Conservation (phyloP, 37 sponge, comb jelly and placozoan genomes). For the Ianthella basta region DNA sequence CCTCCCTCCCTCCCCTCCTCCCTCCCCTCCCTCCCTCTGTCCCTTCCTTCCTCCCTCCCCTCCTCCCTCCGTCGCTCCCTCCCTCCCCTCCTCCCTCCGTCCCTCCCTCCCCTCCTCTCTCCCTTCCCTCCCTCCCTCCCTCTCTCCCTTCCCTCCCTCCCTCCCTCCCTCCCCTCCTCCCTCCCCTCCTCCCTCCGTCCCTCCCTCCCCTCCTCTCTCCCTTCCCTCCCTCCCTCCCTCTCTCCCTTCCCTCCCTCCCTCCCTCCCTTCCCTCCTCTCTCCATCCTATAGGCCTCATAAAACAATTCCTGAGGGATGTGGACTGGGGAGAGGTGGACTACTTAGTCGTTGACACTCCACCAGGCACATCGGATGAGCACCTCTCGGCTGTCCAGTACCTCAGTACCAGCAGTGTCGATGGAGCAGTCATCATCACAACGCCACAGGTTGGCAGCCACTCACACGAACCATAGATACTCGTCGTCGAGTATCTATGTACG, state of each 20-base stretch:
- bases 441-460: conserved; percentile 71
- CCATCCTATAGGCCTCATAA: conserved; percentile 81
- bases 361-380: conserved; percentile 99
- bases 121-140: conserved; percentile 29
- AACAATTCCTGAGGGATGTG: conserved; percentile 97
- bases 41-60: too few species aligned
- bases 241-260: not conserved
- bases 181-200: not conserved
- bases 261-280: conserved; percentile 15
- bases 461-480: too few species aligned
- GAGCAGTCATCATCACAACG: conserved; percentile 95
- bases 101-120: not conserved
- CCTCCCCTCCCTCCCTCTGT: too few species aligned
- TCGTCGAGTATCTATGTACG: too few species aligned
- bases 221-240: not conserved
- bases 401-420: conserved; percentile 74
- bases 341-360: conserved; percentile 97
- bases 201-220: conserved; percentile 4
- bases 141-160: conserved; percentile 26
- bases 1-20: too few species aligned
- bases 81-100: not conserved
- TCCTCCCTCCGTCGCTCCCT: too few species aligned
- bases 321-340: conserved; percentile 99
- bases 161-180: conserved; percentile 15
- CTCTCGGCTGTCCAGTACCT: conserved; percentile 92